These are phyloP conservation scores for Pagetopsis macropterus DNA, from an alignment of 2,797 vertebrate genomes.

Conservation along the genomic window DNA sequence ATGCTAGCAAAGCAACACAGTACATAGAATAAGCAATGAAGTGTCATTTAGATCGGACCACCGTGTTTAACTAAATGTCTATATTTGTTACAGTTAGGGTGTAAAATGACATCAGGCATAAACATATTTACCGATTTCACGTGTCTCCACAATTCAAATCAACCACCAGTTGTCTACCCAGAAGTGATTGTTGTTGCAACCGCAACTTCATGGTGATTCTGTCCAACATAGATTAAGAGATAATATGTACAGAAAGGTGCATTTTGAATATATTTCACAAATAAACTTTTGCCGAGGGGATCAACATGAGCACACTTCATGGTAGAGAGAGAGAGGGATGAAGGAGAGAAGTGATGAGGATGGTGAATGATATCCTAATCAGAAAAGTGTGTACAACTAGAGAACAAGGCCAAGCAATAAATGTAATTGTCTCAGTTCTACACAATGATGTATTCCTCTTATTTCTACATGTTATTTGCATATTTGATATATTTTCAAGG, in stretches of 20 bases:
- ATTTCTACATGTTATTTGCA: not conserved
- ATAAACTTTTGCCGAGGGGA: conserved; percentile 41
- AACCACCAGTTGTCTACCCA: no score
- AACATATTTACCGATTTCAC: no score
- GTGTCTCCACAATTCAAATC: no score
- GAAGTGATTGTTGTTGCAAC: no score
- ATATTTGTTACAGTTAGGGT: no score
- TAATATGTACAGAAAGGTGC: conserved; percentile 19
- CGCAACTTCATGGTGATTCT: not conserved
- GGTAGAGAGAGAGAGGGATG: conserved; percentile 15
- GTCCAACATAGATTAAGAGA: not conserved
- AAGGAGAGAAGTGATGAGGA: conserved; percentile 36
- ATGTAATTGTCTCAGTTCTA: no score
- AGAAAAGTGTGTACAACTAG: not conserved
- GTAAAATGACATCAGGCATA: no score
- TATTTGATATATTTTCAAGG: not conserved
- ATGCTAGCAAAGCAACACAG: no score
- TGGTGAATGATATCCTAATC: conserved; percentile 13
- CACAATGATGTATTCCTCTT: not conserved
- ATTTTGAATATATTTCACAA: conserved; percentile 34
- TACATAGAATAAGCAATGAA: no score
- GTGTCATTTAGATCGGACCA: no score
- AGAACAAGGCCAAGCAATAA: not conserved
- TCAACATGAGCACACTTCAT: conserved; percentile 30
- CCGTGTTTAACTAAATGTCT: no score